Conservation (phyloP, 2,797 vertebrate genomes). For the Coregonus suidteri region DNA sequence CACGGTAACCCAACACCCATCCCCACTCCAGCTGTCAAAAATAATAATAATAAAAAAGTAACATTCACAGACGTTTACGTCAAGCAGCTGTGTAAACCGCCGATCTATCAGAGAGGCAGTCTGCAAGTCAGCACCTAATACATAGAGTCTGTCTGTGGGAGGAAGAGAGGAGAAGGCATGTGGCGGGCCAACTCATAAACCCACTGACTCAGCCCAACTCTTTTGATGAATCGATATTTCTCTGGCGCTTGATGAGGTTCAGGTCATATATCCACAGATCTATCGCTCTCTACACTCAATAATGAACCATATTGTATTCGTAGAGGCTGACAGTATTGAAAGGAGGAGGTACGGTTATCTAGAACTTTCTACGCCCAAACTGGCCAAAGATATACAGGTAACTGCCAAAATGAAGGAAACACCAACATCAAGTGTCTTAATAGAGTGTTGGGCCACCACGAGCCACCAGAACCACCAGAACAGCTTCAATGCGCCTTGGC, state of each 20-base stretch:
- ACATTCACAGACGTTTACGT: conserved; percentile 32
- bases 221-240: conserved; percentile 15
- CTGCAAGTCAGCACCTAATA: not conserved
- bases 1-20: conserved; percentile 1
- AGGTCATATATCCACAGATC: not conserved
- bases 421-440: too few relatives aligned
- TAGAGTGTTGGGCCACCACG: too few relatives aligned
- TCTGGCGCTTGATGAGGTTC: conserved; percentile 11
- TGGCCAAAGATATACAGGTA: not conserved
- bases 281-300: not conserved
- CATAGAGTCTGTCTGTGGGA: conserved; percentile 5
- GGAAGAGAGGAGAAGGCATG: not conserved
- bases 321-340: conserved; percentile 11
- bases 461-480: too few relatives aligned
- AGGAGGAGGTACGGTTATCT: not conserved
- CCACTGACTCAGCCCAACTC: not conserved
- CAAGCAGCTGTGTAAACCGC: conserved; percentile 42
- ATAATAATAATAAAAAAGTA: conserved; percentile 29
- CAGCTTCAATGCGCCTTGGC: too few relatives aligned
- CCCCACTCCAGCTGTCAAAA: conserved; percentile 36
- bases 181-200: not conserved
- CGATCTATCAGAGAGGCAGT: conserved; percentile 14
- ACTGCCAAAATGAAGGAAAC: too few relatives aligned
- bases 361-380: not conserved
- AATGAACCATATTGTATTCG: not conserved